Conservation (phyloP, 1,140 invertebrate genomes). For the Drosophila sucinea region DNA sequence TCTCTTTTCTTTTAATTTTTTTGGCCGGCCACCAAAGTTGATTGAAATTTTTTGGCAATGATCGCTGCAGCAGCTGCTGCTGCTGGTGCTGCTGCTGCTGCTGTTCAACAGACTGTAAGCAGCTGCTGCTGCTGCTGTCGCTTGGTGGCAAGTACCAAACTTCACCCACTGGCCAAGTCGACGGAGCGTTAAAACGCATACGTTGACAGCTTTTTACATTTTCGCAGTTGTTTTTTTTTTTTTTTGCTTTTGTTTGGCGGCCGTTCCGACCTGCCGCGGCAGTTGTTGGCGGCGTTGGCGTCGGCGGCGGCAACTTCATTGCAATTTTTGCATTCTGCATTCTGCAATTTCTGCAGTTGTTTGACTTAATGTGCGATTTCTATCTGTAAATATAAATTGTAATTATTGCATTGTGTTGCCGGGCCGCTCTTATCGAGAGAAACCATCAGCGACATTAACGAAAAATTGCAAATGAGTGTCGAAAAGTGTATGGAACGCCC, state of each 20-base stretch:
- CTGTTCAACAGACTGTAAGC: slow-evolving; percentile 36
- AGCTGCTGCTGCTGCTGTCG: slow-evolving; percentile 62
- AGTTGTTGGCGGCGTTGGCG: background rate
- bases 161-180: slow-evolving; percentile 32
- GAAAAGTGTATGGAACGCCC: slow-evolving; percentile 48
- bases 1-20: slow-evolving; percentile 6
- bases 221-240: slow-evolving; percentile 3
- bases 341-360: slow-evolving; percentile 39
- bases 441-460: slow-evolving; percentile 68
- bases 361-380: slow-evolving; percentile 74
- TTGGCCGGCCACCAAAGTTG: slow-evolving; percentile 64
- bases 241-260: slow-evolving; percentile 32
- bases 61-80: slow-evolving; percentile 44
- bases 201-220: slow-evolving; percentile 69
- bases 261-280: slow-evolving; percentile 1
- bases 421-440: slow-evolving; percentile 50
- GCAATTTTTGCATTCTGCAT: slow-evolving; percentile 28
- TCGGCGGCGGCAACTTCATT: background rate
- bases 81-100: slow-evolving; percentile 17
- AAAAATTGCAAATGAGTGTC: slow-evolving; percentile 79
- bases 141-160: slow-evolving; percentile 30
- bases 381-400: slow-evolving; percentile 78
- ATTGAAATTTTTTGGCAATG: slow-evolving; percentile 64
- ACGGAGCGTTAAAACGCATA: slow-evolving; percentile 76
- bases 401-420: slow-evolving; percentile 73